Evolutionary conservation across 30 jellyfish, hydroid and myxozoan genomes (phyloP).

Genomic region (Sanderia malayensis): DNA sequence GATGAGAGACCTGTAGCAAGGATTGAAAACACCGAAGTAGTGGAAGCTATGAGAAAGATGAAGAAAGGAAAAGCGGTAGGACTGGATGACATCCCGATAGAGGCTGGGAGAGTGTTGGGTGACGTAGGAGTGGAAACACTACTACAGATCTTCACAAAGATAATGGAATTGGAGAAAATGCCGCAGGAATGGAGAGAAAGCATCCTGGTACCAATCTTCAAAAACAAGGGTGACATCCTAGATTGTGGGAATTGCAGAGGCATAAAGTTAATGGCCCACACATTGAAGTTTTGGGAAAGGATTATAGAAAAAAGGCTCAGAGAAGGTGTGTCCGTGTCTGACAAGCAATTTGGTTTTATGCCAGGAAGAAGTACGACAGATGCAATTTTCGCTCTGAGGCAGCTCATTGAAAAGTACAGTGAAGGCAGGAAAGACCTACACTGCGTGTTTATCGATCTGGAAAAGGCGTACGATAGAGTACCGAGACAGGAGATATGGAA

Average conservation of each 20-base stretch:
- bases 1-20: not conserved
- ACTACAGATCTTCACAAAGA: not conserved
- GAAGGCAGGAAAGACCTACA: not conserved
- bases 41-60: slow-evolving; percentile 22
- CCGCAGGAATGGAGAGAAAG: slow-evolving; percentile 37
- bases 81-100: slow-evolving; percentile 42
- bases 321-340: not conserved
- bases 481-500: slow-evolving; percentile 40
- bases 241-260: slow-evolving; percentile 43
- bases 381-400: not conserved
- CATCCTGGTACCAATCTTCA: slow-evolving; percentile 4
- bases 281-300: slow-evolving; percentile 18
- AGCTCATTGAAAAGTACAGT: not conserved
- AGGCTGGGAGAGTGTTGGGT: slow-evolving; percentile 22
- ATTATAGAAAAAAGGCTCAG: slow-evolving; percentile 18
- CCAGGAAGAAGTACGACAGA: not conserved
- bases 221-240: slow-evolving; percentile 36
- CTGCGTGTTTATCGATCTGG: slow-evolving; percentile 20
- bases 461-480: slow-evolving; percentile 33
- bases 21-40: slow-evolving; percentile 9
- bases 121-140: slow-evolving; percentile 21
- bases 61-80: slow-evolving; percentile 37
- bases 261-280: slow-evolving; percentile 22
- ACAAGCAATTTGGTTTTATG: not conserved
- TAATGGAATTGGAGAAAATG: slow-evolving; percentile 4